Base-by-base conservation (phyloP, 2,888 invertebrate genomes). In the Baccha elongata region DNA sequence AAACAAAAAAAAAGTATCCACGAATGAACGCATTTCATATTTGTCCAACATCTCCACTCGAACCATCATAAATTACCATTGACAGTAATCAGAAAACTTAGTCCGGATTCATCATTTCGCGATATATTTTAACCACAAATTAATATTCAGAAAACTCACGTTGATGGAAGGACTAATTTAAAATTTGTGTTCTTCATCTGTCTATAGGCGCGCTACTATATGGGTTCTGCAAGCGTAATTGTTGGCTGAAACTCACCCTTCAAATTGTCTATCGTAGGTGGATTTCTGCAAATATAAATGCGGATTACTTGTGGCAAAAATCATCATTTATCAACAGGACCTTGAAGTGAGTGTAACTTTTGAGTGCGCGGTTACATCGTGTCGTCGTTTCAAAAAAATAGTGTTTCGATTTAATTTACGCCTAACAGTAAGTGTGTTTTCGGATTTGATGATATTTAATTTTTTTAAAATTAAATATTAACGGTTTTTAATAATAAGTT, bases 81-180 rank as follows among this genome's bases (percentile, higher is more conserved):
- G 83, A 73, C 83, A 83, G 78, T 83, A 83, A 83, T 83, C 83
- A 83, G 72, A 78, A 83, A 83, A 83, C 83, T 83, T 83, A 73
- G 72, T 78, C 72, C 72, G 68, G 72, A 78, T 83, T 83, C 81
- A 72, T 75, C 73, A 46, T 67, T 26, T 29, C 60, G 44, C 29
- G 19, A 17, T 44, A 29, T 60, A n/a, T 37, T 50, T 42, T 50
- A 42, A 21, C 71, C 62, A 67, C 72, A 78, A 83, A 83, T 83
- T 78, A 83, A 83, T 73, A 78, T 83, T 73, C 83, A 62, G 37
- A 71, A 60, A 62, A 21, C 40, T 50, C 55, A 15, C 23, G 55
- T 40, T 23, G 26, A 35, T 21, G 52, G 80, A 32, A 72, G 71
- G 76, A 67, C 65, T 71, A 53, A 76, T 76, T 81, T 72, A 46